A percentile compares a stretch with the other conserved stretches of the same genome.
Conservation (phyloP, 2,888 invertebrate genomes). For the Plemyria rubiginata region DNA sequence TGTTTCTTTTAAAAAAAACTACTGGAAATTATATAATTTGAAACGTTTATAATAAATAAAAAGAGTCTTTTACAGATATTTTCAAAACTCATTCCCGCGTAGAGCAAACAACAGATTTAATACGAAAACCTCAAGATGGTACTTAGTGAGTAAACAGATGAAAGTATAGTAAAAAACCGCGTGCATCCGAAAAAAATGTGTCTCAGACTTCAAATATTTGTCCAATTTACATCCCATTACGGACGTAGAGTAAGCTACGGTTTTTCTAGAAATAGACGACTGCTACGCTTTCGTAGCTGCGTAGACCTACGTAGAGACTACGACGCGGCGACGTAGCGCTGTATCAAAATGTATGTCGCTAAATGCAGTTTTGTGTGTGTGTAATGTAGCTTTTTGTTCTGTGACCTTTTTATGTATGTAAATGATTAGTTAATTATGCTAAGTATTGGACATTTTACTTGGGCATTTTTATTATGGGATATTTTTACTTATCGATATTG, state of each 20-base stretch:
- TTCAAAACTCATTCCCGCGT: constrained; percentile 7
- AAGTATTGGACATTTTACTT: no score
- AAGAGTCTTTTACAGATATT: not conserved
- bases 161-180: constrained; percentile 21
- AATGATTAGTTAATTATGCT: no score
- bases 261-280: not conserved
- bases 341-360: no score
- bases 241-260: constrained; percentile 10
- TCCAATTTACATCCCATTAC: constrained; percentile 48
- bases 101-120: constrained; percentile 22
- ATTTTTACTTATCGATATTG: no score
- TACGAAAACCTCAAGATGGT: constrained; percentile 17
- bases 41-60: no score
- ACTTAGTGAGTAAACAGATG: constrained; percentile 14
- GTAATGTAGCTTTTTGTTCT: no score
- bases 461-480: no score
- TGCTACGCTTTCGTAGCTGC: not conserved
- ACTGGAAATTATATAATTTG: no score
- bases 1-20: no score
- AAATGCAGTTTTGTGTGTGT: no score
- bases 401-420: no score
- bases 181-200: constrained; percentile 39
- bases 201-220: constrained; percentile 43
- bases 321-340: not conserved
- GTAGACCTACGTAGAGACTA: constrained; percentile 4